phyloP scores from a whole-genome alignment of 2,888 invertebrate species.

The Agonopterix subpropinquella region DNA sequence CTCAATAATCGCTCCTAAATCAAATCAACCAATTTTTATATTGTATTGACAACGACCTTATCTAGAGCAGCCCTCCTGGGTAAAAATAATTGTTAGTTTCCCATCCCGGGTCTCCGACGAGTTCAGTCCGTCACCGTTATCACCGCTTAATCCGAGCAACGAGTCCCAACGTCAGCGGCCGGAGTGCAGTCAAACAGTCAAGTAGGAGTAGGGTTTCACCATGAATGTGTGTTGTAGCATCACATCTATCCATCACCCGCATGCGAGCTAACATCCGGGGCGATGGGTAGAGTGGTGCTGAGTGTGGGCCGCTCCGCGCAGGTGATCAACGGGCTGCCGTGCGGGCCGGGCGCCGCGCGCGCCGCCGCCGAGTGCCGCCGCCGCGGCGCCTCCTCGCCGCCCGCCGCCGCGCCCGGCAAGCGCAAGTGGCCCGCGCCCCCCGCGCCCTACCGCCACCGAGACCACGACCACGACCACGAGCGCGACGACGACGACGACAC shows the following conservation, averaged over 20 bases:
- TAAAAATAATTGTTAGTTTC: no score
- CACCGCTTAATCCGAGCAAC: no score
- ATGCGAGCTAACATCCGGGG: constrained; percentile 3
- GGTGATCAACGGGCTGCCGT: constrained; percentile 55
- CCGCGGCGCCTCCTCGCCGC: constrained; percentile 66
- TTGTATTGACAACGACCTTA: no score
- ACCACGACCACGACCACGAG: constrained; percentile 35
- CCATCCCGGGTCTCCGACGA: no score
- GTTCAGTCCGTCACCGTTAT: no score
- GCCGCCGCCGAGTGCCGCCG: constrained; percentile 59
- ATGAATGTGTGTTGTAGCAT: constrained; percentile 8
- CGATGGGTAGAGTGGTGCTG: background rate
- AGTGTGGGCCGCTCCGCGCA: constrained; percentile 23
- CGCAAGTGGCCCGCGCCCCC: constrained; percentile 81
- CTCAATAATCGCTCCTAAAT: no score
- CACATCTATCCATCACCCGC: constrained; percentile 11
- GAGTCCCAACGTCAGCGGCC: no score
- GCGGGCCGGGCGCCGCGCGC: constrained; percentile 21
- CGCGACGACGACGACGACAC: constrained; percentile 50
- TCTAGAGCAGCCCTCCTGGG: no score
- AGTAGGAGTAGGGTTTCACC: constrained; percentile 3
- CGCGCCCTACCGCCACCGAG: constrained; percentile 40
- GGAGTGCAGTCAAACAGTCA: no score
- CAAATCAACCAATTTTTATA: no score
- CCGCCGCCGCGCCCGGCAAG: constrained; percentile 78